A percentile compares a stretch with the other conserved stretches of the same genome.
These are phyloP conservation scores for Helarctos malayanus DNA, from an alignment of 2,797 vertebrate genomes.

Conservation along the genomic window DNA sequence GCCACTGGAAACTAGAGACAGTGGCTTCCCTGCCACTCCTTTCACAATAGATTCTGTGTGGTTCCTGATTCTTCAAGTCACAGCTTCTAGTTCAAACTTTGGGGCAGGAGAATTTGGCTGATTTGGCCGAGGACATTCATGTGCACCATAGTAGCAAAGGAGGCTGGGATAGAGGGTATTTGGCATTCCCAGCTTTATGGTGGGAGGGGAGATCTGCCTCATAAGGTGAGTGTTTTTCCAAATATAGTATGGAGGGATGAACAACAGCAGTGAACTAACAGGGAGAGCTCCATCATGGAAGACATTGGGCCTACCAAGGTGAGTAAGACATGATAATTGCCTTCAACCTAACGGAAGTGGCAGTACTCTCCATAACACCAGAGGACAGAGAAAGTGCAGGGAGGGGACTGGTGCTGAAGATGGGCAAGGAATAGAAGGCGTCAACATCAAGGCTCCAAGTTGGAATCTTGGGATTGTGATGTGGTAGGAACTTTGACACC, in stretches of 20 bases:
- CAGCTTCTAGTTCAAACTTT: not conserved
- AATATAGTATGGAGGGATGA: not conserved
- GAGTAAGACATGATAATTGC: not conserved
- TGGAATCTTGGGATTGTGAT: not conserved
- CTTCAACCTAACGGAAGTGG: not conserved
- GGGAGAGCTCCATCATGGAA: not conserved
- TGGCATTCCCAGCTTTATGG: not conserved
- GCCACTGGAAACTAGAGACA: not conserved
- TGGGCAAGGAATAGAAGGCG: not conserved
- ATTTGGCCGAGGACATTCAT: not conserved
- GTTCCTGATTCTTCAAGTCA: not conserved
- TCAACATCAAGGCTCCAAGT: not conserved
- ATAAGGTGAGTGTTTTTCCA: not conserved
- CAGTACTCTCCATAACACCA: not conserved
- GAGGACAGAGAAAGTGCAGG: not conserved
- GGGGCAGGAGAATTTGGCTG: not conserved
- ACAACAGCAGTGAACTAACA: not conserved
- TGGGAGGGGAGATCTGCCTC: not conserved
- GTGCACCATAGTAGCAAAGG: not conserved
- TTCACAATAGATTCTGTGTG: not conserved
- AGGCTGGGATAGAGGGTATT: not conserved
- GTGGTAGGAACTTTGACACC: not conserved
- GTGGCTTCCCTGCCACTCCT: fast-evolving
- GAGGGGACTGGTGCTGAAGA: not conserved
- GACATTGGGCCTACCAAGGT: not conserved